phyloP scores from a whole-genome alignment of 1,140 invertebrate genomes.

The Plutomurus gul region DNA sequence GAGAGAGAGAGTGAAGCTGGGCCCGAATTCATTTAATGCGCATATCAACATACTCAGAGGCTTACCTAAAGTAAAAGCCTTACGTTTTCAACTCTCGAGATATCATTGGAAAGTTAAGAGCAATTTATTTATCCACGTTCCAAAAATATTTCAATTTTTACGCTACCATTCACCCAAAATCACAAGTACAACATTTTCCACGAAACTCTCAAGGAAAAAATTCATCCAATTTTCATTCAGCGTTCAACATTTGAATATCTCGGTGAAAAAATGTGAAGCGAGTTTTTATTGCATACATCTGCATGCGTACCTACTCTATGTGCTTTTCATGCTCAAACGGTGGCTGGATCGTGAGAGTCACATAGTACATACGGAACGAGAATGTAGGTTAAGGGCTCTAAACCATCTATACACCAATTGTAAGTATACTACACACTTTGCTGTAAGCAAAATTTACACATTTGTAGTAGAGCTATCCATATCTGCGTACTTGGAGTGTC shows the following conservation, averaged over 20 bases:
- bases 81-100: neutral
- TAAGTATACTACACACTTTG: too few relatives aligned
- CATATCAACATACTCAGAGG: too few relatives aligned
- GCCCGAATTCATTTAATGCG: constrained; percentile 3
- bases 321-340: neutral
- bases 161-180: constrained; percentile 9
- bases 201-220: neutral
- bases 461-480: too few relatives aligned
- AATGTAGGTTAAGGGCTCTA: too few relatives aligned
- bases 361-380: too few relatives aligned
- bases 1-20: neutral
- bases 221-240: neutral
- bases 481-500: too few relatives aligned
- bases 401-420: too few relatives aligned
- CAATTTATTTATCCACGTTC: neutral
- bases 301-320: neutral
- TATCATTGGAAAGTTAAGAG: constrained; percentile 19
- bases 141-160: constrained; percentile 21
- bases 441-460: neutral
- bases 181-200: constrained; percentile 14
- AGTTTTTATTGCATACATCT: neutral
- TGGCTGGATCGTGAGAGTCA: too few relatives aligned
- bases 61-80: too few relatives aligned
- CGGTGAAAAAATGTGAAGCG: neutral
- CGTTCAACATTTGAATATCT: constrained; percentile 18